These are phyloP conservation scores for Propsilocerus akamusi DNA, from an alignment of 1,140 invertebrate species.

Conservation along the genomic window DNA sequence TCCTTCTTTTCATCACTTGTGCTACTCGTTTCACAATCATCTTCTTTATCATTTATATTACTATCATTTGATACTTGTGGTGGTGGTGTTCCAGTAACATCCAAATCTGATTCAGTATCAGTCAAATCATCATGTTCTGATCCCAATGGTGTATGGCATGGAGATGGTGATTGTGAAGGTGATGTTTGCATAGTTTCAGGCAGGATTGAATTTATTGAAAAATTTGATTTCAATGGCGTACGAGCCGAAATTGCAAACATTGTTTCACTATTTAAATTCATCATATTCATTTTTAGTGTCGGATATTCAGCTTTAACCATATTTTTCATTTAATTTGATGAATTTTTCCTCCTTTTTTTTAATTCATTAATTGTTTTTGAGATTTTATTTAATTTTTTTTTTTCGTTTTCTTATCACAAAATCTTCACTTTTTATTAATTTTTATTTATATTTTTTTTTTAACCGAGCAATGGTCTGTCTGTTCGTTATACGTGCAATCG, in stretches of 20 bases:
- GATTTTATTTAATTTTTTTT: slow-evolving; percentile 8
- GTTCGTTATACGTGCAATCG: neutral
- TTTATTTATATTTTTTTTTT: neutral
- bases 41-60: slow-evolving; percentile 13
- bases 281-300: neutral
- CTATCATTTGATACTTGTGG: slow-evolving; percentile 4
- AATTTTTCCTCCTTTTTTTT: slow-evolving; percentile 17
- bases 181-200: slow-evolving; percentile 34
- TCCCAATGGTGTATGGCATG: slow-evolving; percentile 11
- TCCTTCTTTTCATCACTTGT: slow-evolving; percentile 12
- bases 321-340: slow-evolving; percentile 21
- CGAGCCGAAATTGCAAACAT: slow-evolving; percentile 18
- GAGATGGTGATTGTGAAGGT: slow-evolving; percentile 3
- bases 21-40: slow-evolving; percentile 17
- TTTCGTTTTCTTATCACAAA: slow-evolving; percentile 7
- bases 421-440: neutral
- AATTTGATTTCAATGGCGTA: slow-evolving; percentile 43
- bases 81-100: slow-evolving; percentile 43
- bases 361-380: slow-evolving; percentile 7
- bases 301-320: slow-evolving; percentile 4
- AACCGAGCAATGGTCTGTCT: neutral
- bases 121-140: slow-evolving; percentile 25
- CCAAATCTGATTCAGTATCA: slow-evolving; percentile 53
- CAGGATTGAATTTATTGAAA: slow-evolving; percentile 51
- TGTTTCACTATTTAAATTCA: slow-evolving; percentile 3